Conservation (phyloP, 2,888 invertebrate species). For the Pandemis heparana region DNA sequence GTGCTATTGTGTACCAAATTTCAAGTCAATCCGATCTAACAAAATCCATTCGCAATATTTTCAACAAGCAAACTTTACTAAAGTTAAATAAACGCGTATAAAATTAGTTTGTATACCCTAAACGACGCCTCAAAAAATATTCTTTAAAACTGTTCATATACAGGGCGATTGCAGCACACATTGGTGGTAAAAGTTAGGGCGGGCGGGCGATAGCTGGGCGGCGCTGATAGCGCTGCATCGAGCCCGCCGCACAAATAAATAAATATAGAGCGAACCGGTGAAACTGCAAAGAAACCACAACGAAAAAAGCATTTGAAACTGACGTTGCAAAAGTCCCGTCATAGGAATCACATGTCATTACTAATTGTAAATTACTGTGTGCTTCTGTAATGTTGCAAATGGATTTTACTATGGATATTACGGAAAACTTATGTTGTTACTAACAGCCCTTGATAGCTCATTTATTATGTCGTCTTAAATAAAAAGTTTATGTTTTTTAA, state of each 20-base stretch:
- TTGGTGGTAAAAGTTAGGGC: constrained; percentile 64
- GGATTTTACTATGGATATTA: too few relatives aligned
- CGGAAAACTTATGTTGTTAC: too few relatives aligned
- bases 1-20: too few relatives aligned
- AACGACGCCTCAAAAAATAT: background rate
- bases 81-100: background rate
- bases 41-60: too few relatives aligned
- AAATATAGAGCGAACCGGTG: background rate
- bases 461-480: too few relatives aligned
- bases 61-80: background rate
- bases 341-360: too few relatives aligned
- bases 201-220: constrained; percentile 68
- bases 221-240: constrained; percentile 44
- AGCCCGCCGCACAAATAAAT: constrained; percentile 45
- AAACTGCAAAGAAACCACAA: background rate
- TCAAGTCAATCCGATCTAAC: too few relatives aligned
- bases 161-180: constrained; percentile 51
- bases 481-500: too few relatives aligned
- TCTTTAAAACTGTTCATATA: constrained; percentile 20
- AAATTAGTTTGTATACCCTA: background rate
- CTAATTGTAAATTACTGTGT: too few relatives aligned
- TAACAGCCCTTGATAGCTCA: too few relatives aligned
- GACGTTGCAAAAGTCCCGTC: too few relatives aligned
- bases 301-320: background rate
- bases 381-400: too few relatives aligned